Percentiles rank a stretch among this genome's conserved stretches.
These are phyloP conservation scores for Andrena bicolor DNA, from an alignment of 2,888 invertebrate species.

Conservation along the genomic window DNA sequence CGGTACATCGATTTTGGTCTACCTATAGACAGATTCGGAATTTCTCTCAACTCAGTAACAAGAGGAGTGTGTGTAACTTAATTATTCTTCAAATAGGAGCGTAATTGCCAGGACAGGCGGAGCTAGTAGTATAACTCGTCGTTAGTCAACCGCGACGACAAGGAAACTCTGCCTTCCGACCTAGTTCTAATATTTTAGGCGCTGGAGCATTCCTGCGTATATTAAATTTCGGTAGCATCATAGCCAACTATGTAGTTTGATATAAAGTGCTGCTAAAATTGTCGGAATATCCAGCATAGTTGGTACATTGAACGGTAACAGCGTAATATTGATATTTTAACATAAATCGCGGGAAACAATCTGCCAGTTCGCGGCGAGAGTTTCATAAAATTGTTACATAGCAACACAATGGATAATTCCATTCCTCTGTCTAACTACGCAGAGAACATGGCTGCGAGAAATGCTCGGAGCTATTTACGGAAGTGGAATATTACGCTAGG, in stretches of 20 bases:
- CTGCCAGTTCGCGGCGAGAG: background rate
- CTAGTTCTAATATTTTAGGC: background rate
- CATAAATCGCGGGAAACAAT: constrained; percentile 31
- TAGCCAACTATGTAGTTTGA: too few relatives aligned
- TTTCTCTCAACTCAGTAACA: too few relatives aligned
- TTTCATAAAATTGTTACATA: constrained; percentile 35
- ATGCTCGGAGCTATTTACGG: constrained; percentile 53
- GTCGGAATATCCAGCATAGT: background rate
- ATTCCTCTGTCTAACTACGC: constrained; percentile 53
- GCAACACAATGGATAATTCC: constrained; percentile 17
- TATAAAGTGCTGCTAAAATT: background rate
- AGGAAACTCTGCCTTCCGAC: background rate
- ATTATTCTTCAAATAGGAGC: too few relatives aligned
- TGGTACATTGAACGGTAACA: background rate
- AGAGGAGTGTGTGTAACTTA: too few relatives aligned
- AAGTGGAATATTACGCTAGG: constrained; percentile 23
- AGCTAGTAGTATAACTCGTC: too few relatives aligned
- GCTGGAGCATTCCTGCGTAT: background rate
- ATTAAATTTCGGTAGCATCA: background rate
- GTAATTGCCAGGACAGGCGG: too few relatives aligned
- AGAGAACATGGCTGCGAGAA: constrained; percentile 66
- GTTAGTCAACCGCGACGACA: background rate
- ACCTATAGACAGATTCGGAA: too few relatives aligned
- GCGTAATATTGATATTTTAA: constrained; percentile 10
- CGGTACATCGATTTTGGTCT: too few relatives aligned